These are phyloP conservation scores for Squalus acanthias DNA, from an alignment of 2,797 vertebrate species.

Conservation along the genomic window DNA sequence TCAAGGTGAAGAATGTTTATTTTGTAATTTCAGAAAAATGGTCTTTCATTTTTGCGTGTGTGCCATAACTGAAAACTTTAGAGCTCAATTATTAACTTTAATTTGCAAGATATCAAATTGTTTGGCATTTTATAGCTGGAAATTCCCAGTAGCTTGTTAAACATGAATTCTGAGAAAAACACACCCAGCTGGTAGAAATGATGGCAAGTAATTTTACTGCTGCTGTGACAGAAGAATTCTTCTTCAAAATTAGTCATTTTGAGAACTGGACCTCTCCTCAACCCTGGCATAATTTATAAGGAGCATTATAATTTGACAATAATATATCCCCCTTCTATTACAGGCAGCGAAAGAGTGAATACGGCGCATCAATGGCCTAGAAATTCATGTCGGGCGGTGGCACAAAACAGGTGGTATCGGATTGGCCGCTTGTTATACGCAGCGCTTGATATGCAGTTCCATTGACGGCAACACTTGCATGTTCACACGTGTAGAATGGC, in stretches of 20 bases:
- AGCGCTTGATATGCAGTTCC: too few relatives aligned
- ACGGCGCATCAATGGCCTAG: background rate
- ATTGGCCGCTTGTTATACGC: too few relatives aligned
- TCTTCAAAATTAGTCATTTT: background rate
- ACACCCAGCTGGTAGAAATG: background rate
- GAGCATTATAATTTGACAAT: constrained; percentile 9
- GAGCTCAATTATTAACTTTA: background rate
- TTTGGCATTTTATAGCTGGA: constrained; percentile 8
- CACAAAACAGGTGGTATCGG: too few relatives aligned
- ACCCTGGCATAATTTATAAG: background rate
- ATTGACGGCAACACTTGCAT: too few relatives aligned
- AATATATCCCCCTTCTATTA: background rate
- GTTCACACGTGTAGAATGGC: too few relatives aligned
- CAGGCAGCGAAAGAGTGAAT: background rate
- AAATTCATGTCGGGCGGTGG: too few relatives aligned
- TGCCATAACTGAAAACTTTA: background rate
- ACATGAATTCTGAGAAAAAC: constrained; percentile 17
- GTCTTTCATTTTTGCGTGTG: constrained; percentile 15
- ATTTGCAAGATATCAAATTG: constrained; percentile 30
- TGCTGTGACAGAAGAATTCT: background rate
- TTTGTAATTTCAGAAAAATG: constrained; percentile 3
- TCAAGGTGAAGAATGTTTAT: constrained; percentile 23
- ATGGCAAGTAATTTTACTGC: constrained; percentile 1
- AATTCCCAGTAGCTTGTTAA: constrained; percentile 4
- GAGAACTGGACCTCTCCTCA: background rate